phyloP scores from a whole-genome alignment of 2,888 invertebrate species.

The Helleia helle region DNA sequence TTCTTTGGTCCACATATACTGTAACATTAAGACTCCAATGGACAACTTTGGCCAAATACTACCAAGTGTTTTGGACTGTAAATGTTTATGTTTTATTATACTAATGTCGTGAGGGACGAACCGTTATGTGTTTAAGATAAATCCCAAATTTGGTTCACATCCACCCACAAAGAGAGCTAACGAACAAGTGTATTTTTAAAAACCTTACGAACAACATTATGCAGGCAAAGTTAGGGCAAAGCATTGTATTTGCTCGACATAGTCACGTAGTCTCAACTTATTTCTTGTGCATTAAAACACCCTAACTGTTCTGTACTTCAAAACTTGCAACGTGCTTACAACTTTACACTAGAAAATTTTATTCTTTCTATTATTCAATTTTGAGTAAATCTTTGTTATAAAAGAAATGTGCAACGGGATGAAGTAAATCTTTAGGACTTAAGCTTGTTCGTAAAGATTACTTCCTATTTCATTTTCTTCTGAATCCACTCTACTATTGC shows the following conservation, averaged over 20 bases:
- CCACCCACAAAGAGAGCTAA: too few species aligned
- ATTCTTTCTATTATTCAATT: neutral
- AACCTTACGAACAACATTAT: neutral
- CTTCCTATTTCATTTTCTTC: constrained; percentile 2
- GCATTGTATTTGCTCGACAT: neutral
- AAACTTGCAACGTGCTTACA: constrained; percentile 3
- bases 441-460: neutral
- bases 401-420: neutral
- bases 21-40: neutral
- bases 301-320: constrained; percentile 3
- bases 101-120: neutral
- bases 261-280: constrained; percentile 1
- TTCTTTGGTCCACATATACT: too few species aligned
- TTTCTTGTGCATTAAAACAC: constrained; percentile 3
- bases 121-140: neutral
- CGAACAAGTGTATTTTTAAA: too few species aligned
- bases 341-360: too few species aligned
- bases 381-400: too few species aligned
- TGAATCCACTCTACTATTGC: constrained; percentile 10
- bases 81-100: neutral
- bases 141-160: neutral
- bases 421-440: neutral
- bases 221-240: neutral
- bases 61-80: neutral
- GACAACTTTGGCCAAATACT: neutral